phyloP scores from a whole-genome alignment of 2,888 invertebrate species.

The Tridacna crocea region DNA sequence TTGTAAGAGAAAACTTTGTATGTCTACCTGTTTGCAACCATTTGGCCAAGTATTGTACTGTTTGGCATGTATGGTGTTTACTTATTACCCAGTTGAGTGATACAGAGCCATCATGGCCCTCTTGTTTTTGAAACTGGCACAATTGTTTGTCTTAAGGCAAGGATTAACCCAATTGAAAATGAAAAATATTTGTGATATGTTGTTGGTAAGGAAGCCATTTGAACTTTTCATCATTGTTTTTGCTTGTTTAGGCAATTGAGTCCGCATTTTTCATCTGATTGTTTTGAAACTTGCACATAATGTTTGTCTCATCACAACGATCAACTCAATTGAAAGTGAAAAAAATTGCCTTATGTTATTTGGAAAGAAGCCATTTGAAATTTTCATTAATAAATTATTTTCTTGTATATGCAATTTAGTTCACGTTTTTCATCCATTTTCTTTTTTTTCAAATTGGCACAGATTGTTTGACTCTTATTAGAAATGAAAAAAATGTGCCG shows the following conservation, averaged over 20 bases:
- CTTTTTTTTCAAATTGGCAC: no score
- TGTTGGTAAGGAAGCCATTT: slow-evolving; percentile 5
- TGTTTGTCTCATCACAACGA: slow-evolving; percentile 7
- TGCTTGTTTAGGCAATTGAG: not conserved
- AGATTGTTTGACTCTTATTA: no score
- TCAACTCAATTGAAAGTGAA: not conserved
- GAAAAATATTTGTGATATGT: not conserved
- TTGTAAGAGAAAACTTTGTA: no score
- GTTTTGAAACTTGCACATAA: slow-evolving; percentile 5
- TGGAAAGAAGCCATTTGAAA: slow-evolving; percentile 9
- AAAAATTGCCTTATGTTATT: not conserved
- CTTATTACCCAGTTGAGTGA: no score
- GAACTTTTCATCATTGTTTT: not conserved
- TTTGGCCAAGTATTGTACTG: no score
- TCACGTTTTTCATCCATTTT: no score
- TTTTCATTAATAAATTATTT: not conserved
- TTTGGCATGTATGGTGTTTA: no score
- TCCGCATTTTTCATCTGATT: not conserved
- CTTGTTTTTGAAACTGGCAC: no score
- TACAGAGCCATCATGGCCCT: no score
- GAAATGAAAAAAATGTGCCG: no score
- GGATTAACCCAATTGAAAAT: not conserved
- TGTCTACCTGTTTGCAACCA: no score
- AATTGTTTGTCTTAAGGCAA: not conserved
- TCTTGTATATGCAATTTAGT: not conserved